Evolutionary conservation across 1,140 invertebrate species (phyloP), one percentile per base, ranked within the genome.

Genomic region (Euschistus heros): DNA sequence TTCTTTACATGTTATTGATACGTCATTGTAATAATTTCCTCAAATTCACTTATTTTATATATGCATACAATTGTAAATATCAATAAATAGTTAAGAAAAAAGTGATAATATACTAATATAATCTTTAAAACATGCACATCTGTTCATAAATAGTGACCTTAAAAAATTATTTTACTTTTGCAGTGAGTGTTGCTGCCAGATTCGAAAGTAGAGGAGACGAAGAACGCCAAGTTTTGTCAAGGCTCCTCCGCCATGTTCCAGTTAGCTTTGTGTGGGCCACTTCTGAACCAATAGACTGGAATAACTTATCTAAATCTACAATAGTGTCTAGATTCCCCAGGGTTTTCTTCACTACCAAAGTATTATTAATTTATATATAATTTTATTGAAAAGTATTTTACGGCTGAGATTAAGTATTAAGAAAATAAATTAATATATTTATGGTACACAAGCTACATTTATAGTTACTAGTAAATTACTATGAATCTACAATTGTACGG

Each of bases 311-410:
- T 17, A 68, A 70, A 22, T 26, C 33, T 26, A 65, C 65, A 18
- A 67, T 68, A 7, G 66, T 70, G 8, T 67, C 55, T 44, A 63
- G 69, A n/a, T 70, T 70, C 37, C 69, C 69, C 5, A 67, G 67
- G 30, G 68, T 64, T 37, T 68, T 67, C 62, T 70, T 70, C 42
- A 68, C 69, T 0, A 68, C 67, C n/a, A 70, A 70, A 62, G 69
- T 70, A 67, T 10, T 27, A 5, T 47, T 47, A 4, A 50, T 50
- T 22, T 50, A 10, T 50, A 50, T n/a, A 37, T 6, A 18, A 50
- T 10, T 10, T 10, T 50, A 6, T 50, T 50, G 14, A 18, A 50
- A 20, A 10, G 5, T 47, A 18, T 18, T 14, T 7, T 44, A 44
- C 8, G 17, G 7, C 42, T 10, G 42, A 44, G 8, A 17, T 44